Conservation (phyloP, 2,113 vertebrate species). For the Coturnix japonica region DNA sequence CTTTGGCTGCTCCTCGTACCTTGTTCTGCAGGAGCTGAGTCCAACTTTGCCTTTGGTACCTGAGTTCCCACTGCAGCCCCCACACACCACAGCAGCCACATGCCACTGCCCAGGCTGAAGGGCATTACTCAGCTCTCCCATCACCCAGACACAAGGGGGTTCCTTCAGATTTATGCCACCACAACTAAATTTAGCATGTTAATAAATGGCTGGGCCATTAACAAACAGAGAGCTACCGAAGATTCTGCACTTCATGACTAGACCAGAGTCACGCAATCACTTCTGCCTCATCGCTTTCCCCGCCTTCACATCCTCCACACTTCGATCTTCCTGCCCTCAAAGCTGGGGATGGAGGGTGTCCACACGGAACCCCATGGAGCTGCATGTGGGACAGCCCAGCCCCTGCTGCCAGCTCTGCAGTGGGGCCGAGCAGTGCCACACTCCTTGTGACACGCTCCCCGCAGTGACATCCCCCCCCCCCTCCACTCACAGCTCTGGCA, state of each 20-base stretch:
- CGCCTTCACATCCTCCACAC: fast-evolving
- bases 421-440: fast-evolving
- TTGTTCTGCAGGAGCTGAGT: not conserved
- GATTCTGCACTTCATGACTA: not conserved
- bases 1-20: not conserved
- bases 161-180: not conserved
- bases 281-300: slow-evolving; percentile 5
- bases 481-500: not conserved
- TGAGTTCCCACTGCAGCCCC: not conserved
- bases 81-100: fast-evolving
- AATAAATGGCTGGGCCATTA: slow-evolving; percentile 39
- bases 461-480: not conserved
- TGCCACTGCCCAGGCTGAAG: not conserved
- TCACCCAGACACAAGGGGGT: not conserved
- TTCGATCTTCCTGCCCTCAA: not conserved
- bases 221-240: slow-evolving; percentile 41
- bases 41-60: not conserved
- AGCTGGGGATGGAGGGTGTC: not conserved
- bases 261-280: not conserved
- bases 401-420: fast-evolving
- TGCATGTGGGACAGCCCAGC: fast-evolving
- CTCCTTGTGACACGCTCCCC: not conserved
- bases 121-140: fast-evolving
- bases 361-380: fast-evolving
- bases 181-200: slow-evolving; percentile 5